A percentile compares a stretch with the other conserved stretches of the same genome.
Evolutionary conservation across 37 sponge, comb jelly and placozoan species (phyloP).

Genomic region (Hexactinellida sp.): DNA sequence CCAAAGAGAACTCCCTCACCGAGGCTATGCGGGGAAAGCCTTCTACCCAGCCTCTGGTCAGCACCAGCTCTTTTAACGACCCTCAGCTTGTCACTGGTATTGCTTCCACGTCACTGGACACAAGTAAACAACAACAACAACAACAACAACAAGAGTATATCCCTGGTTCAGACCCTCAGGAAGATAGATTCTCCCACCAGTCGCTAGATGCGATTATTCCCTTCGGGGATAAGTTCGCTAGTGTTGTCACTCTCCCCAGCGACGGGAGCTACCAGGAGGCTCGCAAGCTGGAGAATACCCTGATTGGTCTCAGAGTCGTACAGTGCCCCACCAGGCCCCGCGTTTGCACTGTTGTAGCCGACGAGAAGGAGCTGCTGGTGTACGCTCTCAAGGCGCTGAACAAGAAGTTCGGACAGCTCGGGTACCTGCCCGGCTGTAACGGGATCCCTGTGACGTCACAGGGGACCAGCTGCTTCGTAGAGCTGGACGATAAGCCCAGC

Average conservation of each 20-base stretch:
- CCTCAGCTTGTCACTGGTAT: background rate
- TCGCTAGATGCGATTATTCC: background rate
- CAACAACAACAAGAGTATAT: background rate
- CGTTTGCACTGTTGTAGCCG: background rate
- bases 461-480: background rate
- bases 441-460: background rate
- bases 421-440: background rate
- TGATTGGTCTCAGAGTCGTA: background rate
- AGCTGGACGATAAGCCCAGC: background rate
- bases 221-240: background rate
- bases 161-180: background rate
- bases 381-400: background rate
- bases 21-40: background rate
- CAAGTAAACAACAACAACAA: too few relatives aligned
- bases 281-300: background rate
- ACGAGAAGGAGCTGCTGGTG: background rate
- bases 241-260: background rate
- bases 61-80: background rate
- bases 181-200: background rate
- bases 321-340: background rate
- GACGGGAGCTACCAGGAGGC: background rate
- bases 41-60: background rate
- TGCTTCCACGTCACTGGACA: background rate
- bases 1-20: background rate
- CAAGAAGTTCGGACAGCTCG: background rate